A percentile compares a stretch with the other conserved stretches of the same genome.
phyloP scores from a whole-genome alignment of 2,797 vertebrate genomes.

The Tragopan temminckii region DNA sequence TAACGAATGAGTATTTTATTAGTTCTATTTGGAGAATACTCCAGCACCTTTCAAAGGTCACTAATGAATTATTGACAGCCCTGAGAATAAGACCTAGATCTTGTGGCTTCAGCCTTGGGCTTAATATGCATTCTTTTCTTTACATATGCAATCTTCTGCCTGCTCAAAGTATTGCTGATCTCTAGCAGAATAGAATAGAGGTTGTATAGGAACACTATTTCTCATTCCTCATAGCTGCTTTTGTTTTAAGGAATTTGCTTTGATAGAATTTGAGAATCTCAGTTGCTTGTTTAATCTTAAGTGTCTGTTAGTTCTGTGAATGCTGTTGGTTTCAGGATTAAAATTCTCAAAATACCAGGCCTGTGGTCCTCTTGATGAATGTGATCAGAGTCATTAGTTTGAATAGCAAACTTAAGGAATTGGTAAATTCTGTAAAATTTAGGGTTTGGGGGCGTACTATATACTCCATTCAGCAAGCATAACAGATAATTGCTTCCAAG shows the following conservation, averaged over 20 bases:
- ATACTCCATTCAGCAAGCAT: not conserved
- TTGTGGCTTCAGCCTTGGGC: not conserved
- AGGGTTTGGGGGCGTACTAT: not conserved
- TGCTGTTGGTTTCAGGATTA: conserved; percentile 11
- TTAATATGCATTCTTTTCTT: not conserved
- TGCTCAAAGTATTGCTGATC: not conserved
- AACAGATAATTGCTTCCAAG: conserved; percentile 43
- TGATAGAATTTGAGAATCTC: not conserved
- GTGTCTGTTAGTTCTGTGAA: not conserved
- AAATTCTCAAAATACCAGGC: not conserved
- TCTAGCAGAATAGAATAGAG: not conserved
- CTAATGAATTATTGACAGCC: not conserved
- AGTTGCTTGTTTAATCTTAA: not conserved
- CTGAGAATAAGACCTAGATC: not conserved
- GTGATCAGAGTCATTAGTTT: not conserved
- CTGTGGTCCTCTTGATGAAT: conserved; percentile 9
- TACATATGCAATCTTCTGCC: not conserved
- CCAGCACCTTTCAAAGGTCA: not conserved
- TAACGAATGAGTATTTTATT: not conserved
- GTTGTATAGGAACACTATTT: not conserved
- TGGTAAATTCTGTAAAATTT: conserved; percentile 3
- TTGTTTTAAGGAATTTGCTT: not conserved
- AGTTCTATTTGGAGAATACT: not conserved
- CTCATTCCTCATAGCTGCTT: not conserved
- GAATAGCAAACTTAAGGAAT: not conserved